Evolutionary conservation across 1,140 invertebrate genomes (phyloP), one percentile per base, ranked within the genome.

Genomic region (Sipha flava): DNA sequence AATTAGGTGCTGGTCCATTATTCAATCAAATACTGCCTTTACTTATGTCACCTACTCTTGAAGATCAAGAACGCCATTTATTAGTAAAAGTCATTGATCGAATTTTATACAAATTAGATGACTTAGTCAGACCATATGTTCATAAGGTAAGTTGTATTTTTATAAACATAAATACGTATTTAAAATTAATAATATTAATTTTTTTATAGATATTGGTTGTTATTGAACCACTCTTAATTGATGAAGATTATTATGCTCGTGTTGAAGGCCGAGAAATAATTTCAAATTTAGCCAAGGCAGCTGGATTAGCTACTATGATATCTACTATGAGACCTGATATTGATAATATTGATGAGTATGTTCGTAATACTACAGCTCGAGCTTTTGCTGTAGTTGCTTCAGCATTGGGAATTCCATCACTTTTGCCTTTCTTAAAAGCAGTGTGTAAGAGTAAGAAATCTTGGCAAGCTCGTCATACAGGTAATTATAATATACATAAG

Each of bases 251-350:
- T 85, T 99, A 99, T 87, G 98, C 98, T 52, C 92, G 98, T 85
- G 98, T 99, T 6, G 98, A 99, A 87, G 97, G 98, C 75, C 89
- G 98, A 85, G 98, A 99, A 87, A 99, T 99, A 81, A 99, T 99
- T 84, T 99, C 97, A 0, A 99, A 99, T 88, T 88, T 99, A 83
- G 97, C 98, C 0, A 99, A 99, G 88, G 98, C 98, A 23, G 98
- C 98, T n/a, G 98, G 98, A 80, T 88, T 99, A 34, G 98, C 98
- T 0, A 99, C 98, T 10, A 99, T 99, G 98, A 99, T 99, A 83
- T 99, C 98, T 0, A 99, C 98, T 0, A 99, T 99, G 98, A 90
- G 98, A 86, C 98, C 98, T 5, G 98, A 99, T 88, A 99, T 99
- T 85, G 98, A 99, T 85, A 99, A 99, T 85, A 98, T 99, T 83